Evolutionary conservation across 1,140 invertebrate species (phyloP).

Genomic region (Parasteatoda tepidariorum): DNA sequence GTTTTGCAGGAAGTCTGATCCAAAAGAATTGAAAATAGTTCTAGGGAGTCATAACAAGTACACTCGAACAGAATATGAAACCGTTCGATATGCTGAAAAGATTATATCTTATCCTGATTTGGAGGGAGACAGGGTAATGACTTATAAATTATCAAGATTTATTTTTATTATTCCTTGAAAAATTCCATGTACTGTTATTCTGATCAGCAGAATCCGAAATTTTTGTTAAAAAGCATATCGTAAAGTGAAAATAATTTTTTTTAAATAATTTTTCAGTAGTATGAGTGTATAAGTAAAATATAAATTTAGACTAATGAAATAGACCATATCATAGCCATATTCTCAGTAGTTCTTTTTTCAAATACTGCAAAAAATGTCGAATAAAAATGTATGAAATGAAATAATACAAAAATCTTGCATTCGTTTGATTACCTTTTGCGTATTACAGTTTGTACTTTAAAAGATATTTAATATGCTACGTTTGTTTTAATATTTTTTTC

Average conservation of each 20-base stretch:
- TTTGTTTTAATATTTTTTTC: not conserved
- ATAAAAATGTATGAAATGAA: not conserved
- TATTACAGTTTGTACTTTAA: not conserved
- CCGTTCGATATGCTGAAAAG: not conserved
- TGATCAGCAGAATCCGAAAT: not conserved
- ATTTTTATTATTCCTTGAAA: not conserved
- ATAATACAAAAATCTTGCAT: not conserved
- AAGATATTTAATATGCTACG: not conserved
- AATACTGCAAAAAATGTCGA: not conserved
- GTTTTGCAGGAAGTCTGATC: not conserved
- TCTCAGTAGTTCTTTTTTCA: too few species aligned
- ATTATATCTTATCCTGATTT: slow-evolving; percentile 32
- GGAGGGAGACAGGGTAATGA: slow-evolving; percentile 25
- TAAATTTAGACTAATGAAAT: not conserved
- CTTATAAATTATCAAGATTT: not conserved
- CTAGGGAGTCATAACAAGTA: slow-evolving; percentile 25
- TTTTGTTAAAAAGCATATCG: not conserved
- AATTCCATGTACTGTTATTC: not conserved
- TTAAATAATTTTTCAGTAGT: not conserved
- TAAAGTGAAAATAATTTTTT: not conserved
- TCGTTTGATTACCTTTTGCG: not conserved
- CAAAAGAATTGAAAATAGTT: not conserved
- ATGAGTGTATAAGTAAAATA: not conserved
- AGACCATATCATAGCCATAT: too few species aligned
- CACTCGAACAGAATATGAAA: slow-evolving; percentile 1